Evolutionary conservation across 2,888 invertebrate genomes (phyloP), one percentile per base, ranked within the genome.

Genomic region (Dryomyza anilis): DNA sequence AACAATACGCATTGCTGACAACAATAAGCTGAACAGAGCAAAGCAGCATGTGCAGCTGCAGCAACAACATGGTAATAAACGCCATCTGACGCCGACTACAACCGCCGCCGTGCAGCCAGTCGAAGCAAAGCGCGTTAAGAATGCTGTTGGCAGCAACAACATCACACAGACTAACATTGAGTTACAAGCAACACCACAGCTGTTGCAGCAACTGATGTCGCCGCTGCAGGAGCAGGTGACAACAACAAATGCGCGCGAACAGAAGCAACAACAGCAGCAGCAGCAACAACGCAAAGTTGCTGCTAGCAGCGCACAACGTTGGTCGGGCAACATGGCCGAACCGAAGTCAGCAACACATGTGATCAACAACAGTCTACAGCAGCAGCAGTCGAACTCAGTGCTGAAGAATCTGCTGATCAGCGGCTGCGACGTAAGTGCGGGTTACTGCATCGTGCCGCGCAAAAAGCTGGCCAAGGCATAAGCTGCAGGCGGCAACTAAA

Each of bases 391-490:
- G 16, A 81, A 83, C 50, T 84, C 84, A 56, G 96, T 96, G 80
- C 89, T 96, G 79, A 93, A 95, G 91, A 96, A 96, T 86, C 89
- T 96, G 74, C 88, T 96, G 86, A 92, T 96, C 85, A 95, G 93
- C 87, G 96, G 96, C 77, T 95, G 95, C 85, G 96, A 96, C 85
- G 91, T 93, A 82, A 92, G 92, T 85, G 93, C 95, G 74, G 96
- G 96, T 73, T 96, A 96, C 84, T 94, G 94, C 84, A 87, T 92
- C 84, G 89, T 91, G 82, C 87, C 87, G 57, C 85, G 82, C 75
- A 82, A 83, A 72, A 77, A 79, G 72, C 73, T 81, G 71, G 81
- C 82, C 67, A 84, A 83, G 77, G 84, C 80, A 74, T 84, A 83
- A 76, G 29, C 6, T 7, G 19, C 8, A 19, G 25, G 5, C 19